Percentiles rank a stretch among this genome's conserved stretches.
These are phyloP conservation scores for Sebastes hopkinsi DNA, from an alignment of 2,797 vertebrate genomes.

Conservation along the genomic window DNA sequence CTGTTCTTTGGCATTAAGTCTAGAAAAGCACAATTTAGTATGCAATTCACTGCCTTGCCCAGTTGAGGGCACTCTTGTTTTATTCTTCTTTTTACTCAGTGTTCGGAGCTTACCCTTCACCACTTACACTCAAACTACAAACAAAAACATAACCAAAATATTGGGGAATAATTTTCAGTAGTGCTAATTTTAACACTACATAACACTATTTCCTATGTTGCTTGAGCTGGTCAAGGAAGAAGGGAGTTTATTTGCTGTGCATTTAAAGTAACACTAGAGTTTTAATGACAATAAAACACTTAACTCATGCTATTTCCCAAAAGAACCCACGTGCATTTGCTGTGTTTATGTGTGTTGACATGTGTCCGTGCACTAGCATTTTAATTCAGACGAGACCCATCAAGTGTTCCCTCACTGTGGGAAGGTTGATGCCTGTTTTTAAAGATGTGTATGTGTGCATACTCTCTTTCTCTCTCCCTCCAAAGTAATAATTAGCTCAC, in stretches of 20 bases:
- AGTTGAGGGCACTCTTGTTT: slow-evolving; percentile 68
- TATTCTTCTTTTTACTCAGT: slow-evolving; percentile 20
- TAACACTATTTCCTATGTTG: slow-evolving; percentile 4
- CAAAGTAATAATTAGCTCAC: slow-evolving; percentile 58
- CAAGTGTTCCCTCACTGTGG: slow-evolving; percentile 10
- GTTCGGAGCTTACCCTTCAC: neutral
- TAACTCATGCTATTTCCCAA: slow-evolving; percentile 9
- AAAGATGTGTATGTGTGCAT: slow-evolving; percentile 25
- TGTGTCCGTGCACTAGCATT: slow-evolving; percentile 50
- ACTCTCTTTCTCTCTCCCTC: slow-evolving; percentile 32
- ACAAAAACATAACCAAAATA: slow-evolving; percentile 36
- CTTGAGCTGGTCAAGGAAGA: slow-evolving; percentile 14
- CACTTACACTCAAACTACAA: slow-evolving; percentile 14
- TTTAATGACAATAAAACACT: slow-evolving; percentile 28
- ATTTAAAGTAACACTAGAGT: slow-evolving; percentile 32
- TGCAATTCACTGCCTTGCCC: slow-evolving; percentile 76
- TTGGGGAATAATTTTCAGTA: neutral
- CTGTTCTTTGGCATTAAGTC: slow-evolving; percentile 11
- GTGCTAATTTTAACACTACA: slow-evolving; percentile 38
- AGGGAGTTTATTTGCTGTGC: slow-evolving; percentile 40
- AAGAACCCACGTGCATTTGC: slow-evolving; percentile 29
- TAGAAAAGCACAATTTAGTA: slow-evolving; percentile 72
- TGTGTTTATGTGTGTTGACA: slow-evolving; percentile 53
- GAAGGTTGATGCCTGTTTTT: slow-evolving; percentile 41
- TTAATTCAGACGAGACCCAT: slow-evolving; percentile 25